Percentiles rank a stretch among this genome's conserved stretches.
These are phyloP conservation scores for Tenebrosternarchus preto DNA, from an alignment of 2,113 vertebrate genomes.

Conservation along the genomic window DNA sequence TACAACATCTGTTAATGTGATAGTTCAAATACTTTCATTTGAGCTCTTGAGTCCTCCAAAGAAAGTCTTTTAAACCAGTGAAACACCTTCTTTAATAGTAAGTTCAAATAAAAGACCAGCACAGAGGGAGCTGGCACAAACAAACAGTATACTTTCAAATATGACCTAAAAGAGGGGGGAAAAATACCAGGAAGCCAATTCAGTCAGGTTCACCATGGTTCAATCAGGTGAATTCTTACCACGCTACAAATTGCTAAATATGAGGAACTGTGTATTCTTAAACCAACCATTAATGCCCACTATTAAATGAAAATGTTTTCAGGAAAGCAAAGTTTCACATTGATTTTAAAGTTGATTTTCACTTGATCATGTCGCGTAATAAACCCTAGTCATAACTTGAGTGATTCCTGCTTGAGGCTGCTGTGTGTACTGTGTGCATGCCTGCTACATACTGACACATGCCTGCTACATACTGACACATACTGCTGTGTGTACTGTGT, in stretches of 20 bases:
- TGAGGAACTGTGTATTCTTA: not conserved
- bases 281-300: not conserved
- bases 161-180: not conserved
- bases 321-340: not conserved
- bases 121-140: not conserved
- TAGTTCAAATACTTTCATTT: too few relatives aligned
- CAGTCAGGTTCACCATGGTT: too few relatives aligned
- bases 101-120: not conserved
- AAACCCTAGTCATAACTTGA: slow-evolving; percentile 14
- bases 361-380: not conserved
- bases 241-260: not conserved
- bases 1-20: too few relatives aligned
- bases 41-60: too few relatives aligned
- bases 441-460: too few relatives aligned
- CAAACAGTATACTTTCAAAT: not conserved
- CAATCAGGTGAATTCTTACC: not conserved
- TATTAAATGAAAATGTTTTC: not conserved
- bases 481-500: not conserved
- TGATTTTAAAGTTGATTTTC: not conserved
- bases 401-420: slow-evolving; percentile 16
- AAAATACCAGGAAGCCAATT: not conserved
- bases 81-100: too few relatives aligned
- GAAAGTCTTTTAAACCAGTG: too few relatives aligned
- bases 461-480: too few relatives aligned
- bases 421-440: too few relatives aligned